A percentile compares a stretch with the other conserved stretches of the same genome.
Conservation (phyloP, 2,113 vertebrate genomes). For the Dasyurus viverrinus region DNA sequence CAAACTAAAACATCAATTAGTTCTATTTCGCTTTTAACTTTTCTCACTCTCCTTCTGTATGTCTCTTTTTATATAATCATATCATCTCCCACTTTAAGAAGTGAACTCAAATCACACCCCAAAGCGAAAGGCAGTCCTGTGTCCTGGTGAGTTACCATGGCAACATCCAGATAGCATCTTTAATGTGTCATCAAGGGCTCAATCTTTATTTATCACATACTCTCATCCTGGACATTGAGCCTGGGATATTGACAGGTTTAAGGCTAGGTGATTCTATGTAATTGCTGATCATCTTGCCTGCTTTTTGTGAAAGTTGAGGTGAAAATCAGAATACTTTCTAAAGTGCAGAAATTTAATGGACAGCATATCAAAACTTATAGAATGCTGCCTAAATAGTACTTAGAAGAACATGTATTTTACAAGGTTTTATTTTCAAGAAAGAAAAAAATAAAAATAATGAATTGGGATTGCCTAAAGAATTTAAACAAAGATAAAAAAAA, state of each 20-base stretch:
- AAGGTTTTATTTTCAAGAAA: not conserved
- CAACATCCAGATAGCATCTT: conserved; percentile 46
- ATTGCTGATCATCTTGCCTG: not conserved
- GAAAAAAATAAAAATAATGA: not conserved
- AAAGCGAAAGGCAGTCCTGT: conserved; percentile 39
- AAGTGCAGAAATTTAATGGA: not conserved
- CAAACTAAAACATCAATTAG: conserved; percentile 37
- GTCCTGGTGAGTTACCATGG: conserved; percentile 57
- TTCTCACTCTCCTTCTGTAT: not conserved
- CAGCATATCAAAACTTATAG: not conserved
- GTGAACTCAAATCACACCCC: conserved; percentile 38
- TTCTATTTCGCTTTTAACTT: conserved; percentile 30
- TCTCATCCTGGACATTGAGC: not conserved
- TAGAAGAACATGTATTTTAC: not conserved
- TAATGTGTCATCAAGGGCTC: conserved; percentile 40
- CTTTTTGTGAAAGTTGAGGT: conserved; percentile 17
- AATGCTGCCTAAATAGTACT: not conserved
- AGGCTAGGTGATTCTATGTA: conserved; percentile 17
- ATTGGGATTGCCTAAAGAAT: not conserved
- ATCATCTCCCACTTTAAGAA: conserved; percentile 43
- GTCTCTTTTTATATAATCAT: conserved; percentile 21
- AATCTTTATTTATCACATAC: conserved; percentile 38
- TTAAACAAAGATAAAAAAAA: not conserved
- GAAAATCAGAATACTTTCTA: not conserved
- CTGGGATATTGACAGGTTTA: not conserved